Evolutionary conservation across 2,888 invertebrate species (phyloP), one percentile per base, ranked within the genome.

Genomic region (Rhopalosiphum nymphaeae): DNA sequence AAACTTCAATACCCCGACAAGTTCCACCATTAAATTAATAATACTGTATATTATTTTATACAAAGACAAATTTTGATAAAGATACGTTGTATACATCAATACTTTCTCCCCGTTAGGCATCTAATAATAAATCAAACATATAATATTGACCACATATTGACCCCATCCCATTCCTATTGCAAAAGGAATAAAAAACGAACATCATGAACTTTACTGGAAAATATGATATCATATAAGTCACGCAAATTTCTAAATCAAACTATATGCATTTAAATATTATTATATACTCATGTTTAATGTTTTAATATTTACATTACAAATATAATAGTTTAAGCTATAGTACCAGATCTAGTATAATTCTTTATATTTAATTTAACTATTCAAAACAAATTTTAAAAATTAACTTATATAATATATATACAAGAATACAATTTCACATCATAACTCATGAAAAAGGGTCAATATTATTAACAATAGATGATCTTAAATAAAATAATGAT

Each of bases 61-160:
- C 10, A 86, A 46, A 89, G 56, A 85, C 29, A 67, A 67, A 92
- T n/a, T 93, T 93, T 93, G 90, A 90, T 93, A 85, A 85, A 89
- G 57, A 85, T 57, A 93, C 46, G 84, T 57, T 9, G 56, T 26
- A 85, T 93, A 61, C 49, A n/a, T 46, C n/a, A 89, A 85, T 13
- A 94, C 94, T 94, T 94, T 94, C 94, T 91, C 94, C 42, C 53
- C 46, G 86, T 67, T 61, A 90, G 36, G 29, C 11, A 85, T 86
- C 46, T 13, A 46, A 86, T 85, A 90, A 94, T 94, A 86, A 86
- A 94, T 94, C 90, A 67, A 90, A 90, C 78, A 78, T 4, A 46
- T 10, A 46, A 89, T 93, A 93, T 93, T 89, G 84, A 89, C 89
- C 85, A 57, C 29, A 53, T 44, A 42, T 86, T 61, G 89, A 92